Evolutionary conservation across 2,113 vertebrate genomes (phyloP).

Genomic region (Plecturocebus donacophilus): DNA sequence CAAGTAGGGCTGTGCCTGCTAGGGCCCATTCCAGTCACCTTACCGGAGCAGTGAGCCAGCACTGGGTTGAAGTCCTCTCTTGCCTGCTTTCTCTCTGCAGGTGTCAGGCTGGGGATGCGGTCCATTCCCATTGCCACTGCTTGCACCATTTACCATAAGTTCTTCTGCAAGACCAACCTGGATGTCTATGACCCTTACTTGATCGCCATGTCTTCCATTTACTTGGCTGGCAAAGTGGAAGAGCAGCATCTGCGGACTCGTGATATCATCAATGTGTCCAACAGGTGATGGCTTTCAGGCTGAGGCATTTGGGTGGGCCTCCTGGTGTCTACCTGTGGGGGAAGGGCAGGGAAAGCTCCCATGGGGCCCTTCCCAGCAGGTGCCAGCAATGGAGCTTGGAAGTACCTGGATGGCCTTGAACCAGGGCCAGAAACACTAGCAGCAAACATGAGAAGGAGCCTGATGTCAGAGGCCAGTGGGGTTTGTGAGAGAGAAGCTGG

Average conservation of each 20-base stretch:
- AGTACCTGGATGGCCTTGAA: neutral
- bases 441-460: neutral
- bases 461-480: neutral
- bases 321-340: neutral
- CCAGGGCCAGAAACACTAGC: neutral
- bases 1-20: neutral
- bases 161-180: conserved; percentile 85
- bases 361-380: neutral
- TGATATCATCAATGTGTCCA: conserved; percentile 94
- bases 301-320: neutral
- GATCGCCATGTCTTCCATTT: conserved; percentile 76
- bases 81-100: conserved; percentile 67
- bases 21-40: no score
- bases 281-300: conserved; percentile 79
- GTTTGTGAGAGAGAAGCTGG: neutral
- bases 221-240: conserved; percentile 85
- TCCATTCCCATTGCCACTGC: conserved; percentile 92
- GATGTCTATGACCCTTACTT: conserved; percentile 78
- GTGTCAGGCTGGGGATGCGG: conserved; percentile 79
- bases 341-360: neutral
- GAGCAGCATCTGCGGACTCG: conserved; percentile 92
- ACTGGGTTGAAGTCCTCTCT: neutral
- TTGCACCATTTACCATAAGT: conserved; percentile 91
- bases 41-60: no score
- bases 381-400: neutral